Percentiles rank a stretch among this genome's conserved stretches.
These are phyloP conservation scores for Dinoponera quadriceps DNA, from an alignment of 1,140 invertebrate species.

Conservation along the genomic window DNA sequence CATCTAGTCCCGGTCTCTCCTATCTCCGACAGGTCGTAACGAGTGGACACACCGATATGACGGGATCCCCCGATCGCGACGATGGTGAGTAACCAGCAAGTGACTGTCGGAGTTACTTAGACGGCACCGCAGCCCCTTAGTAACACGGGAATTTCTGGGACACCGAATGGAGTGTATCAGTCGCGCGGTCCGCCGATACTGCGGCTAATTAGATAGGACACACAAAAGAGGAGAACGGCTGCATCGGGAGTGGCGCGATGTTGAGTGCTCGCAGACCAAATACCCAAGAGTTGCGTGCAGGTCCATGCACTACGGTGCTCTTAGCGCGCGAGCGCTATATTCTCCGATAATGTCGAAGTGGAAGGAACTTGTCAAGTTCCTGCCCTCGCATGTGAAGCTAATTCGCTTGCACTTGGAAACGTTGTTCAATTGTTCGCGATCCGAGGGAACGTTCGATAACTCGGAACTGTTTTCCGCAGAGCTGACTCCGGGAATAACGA, in stretches of 20 bases:
- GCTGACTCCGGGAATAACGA: no score
- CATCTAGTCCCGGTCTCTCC: no score
- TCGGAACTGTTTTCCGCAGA: no score
- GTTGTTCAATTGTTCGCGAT: no score
- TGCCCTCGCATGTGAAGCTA: no score
- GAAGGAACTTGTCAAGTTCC: neutral
- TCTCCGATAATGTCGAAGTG: conserved; percentile 9
- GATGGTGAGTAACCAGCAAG: conserved; percentile 38
- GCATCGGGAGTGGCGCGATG: conserved; percentile 19
- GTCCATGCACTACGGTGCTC: neutral
- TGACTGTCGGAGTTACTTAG: conserved; percentile 64
- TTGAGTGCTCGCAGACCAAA: conserved; percentile 63
- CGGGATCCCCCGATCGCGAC: neutral
- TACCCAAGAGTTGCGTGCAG: conserved; percentile 61
- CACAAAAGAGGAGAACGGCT: conserved; percentile 63
- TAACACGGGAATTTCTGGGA: conserved; percentile 59
- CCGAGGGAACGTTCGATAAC: no score
- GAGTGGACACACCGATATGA: neutral
- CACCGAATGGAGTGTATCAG: conserved; percentile 50
- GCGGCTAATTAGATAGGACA: conserved; percentile 70
- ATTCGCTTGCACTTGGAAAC: no score
- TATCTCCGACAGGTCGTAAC: no score
- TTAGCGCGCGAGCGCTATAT: neutral
- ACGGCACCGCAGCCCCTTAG: conserved; percentile 61
- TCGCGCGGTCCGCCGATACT: conserved; percentile 48